Percentiles rank a stretch among this genome's conserved stretches.
phyloP scores from a whole-genome alignment of 2,888 invertebrate species.

The Tuta absoluta region DNA sequence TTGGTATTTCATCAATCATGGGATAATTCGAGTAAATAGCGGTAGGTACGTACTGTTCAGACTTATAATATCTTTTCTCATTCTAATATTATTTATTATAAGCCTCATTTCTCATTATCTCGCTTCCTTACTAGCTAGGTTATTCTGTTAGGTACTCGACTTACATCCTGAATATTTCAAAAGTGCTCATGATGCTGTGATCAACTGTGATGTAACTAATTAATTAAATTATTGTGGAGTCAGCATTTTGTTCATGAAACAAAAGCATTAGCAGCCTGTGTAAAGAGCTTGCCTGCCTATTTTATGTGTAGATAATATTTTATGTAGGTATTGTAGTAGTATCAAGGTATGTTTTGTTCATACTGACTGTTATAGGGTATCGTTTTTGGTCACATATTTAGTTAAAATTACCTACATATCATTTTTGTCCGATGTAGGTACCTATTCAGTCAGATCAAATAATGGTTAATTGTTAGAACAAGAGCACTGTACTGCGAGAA shows the following conservation, averaged over 20 bases:
- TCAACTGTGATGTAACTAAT: constrained; percentile 49
- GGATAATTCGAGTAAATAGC: not conserved
- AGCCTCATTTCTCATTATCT: not conserved
- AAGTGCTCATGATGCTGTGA: constrained; percentile 42
- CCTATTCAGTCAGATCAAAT: not conserved
- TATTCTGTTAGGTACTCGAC: constrained; percentile 34
- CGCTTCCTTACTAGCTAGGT: not conserved
- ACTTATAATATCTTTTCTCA: not conserved
- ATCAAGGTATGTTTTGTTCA: not conserved
- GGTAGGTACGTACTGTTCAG: not conserved
- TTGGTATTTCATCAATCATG: not conserved
- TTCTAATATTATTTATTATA: not conserved
- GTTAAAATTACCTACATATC: not conserved
- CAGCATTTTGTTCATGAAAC: constrained; percentile 24
- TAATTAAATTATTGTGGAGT: constrained; percentile 38
- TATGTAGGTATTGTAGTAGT: not conserved
- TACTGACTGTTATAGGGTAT: not conserved
- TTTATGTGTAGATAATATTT: not conserved
- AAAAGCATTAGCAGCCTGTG: not conserved
- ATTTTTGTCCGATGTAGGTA: not conserved
- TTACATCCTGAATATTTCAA: constrained; percentile 52
- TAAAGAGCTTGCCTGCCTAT: too few relatives aligned
- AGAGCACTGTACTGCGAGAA: constrained; percentile 1
- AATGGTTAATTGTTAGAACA: not conserved
- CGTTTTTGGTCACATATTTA: not conserved